phyloP scores from a whole-genome alignment of 2,797 vertebrate genomes.

The Eurystomus glaucurus region DNA sequence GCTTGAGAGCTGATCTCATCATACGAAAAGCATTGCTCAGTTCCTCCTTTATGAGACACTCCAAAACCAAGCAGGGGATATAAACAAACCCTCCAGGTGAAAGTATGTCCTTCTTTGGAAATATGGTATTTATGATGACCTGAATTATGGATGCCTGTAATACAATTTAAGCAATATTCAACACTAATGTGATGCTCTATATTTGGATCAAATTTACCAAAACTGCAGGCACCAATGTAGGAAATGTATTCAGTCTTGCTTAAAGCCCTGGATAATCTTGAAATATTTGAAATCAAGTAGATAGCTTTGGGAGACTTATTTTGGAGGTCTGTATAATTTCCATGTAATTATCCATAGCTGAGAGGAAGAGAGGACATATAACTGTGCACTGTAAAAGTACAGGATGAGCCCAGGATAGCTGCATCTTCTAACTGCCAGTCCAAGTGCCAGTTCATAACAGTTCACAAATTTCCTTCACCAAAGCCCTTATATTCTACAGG shows the following conservation, averaged over 20 bases:
- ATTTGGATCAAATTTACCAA: background rate
- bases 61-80: fast-evolving
- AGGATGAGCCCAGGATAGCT: background rate
- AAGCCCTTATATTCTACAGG: background rate
- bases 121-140: background rate
- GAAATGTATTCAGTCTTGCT: background rate
- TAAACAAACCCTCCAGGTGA: background rate
- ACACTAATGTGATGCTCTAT: background rate
- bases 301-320: background rate
- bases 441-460: background rate
- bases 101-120: background rate
- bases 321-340: background rate
- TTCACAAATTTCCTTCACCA: background rate
- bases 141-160: background rate
- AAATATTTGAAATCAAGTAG: background rate
- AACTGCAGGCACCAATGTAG: background rate
- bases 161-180: background rate
- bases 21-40: background rate
- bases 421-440: background rate
- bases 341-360: background rate
- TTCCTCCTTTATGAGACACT: background rate
- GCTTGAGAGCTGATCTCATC: background rate
- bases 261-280: background rate
- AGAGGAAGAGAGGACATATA: background rate
- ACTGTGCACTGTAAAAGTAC: background rate